phyloP scores from a whole-genome alignment of 2,888 invertebrate genomes.

The Archips xylosteana region DNA sequence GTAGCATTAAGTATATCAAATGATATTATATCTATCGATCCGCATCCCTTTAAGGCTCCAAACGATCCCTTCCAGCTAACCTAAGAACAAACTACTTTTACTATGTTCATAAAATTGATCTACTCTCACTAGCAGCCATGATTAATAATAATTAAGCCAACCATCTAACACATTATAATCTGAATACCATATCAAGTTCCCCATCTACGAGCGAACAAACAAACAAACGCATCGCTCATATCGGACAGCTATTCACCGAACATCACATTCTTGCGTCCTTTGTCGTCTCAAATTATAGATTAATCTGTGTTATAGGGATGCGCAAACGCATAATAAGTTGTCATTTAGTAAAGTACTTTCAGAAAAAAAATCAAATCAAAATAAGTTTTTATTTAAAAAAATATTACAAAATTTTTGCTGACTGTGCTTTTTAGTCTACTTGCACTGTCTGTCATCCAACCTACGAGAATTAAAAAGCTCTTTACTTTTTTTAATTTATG shows the following conservation, averaged over 20 bases:
- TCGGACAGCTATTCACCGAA: constrained; percentile 33
- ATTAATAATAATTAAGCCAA: constrained; percentile 30
- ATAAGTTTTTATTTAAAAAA: no score
- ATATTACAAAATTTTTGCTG: no score
- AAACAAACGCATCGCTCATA: constrained; percentile 23
- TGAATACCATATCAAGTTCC: constrained; percentile 25
- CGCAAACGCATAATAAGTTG: neutral
- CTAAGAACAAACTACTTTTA: no score
- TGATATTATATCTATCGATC: no score
- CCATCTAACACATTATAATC: constrained; percentile 24
- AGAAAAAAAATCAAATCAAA: no score
- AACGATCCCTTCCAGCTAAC: no score
- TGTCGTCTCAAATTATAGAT: constrained; percentile 66
- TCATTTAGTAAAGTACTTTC: neutral
- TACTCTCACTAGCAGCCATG: neutral
- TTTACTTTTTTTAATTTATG: no score
- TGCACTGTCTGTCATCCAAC: no score
- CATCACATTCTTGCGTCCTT: constrained; percentile 46
- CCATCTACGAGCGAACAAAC: constrained; percentile 29
- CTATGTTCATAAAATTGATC: neutral
- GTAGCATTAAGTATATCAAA: no score
- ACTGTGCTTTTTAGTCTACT: no score
- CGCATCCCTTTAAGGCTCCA: no score
- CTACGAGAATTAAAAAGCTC: no score
- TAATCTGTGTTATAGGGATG: constrained; percentile 60